Percentiles rank a stretch among this genome's conserved stretches.
phyloP scores from a whole-genome alignment of 2,797 vertebrate species.

The Crocidura indochinensis region DNA sequence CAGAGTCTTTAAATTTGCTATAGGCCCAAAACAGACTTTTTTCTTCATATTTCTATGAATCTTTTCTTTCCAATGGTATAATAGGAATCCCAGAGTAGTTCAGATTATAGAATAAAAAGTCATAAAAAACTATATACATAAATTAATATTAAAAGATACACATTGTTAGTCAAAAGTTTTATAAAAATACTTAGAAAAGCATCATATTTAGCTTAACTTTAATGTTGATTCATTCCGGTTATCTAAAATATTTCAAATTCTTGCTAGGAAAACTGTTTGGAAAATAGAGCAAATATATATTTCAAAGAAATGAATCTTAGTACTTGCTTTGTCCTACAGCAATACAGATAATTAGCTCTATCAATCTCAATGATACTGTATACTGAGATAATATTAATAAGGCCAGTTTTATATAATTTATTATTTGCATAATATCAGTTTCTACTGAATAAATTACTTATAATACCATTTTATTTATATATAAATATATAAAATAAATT shows the following conservation, averaged over 20 bases:
- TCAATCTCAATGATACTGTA: constrained; percentile 69
- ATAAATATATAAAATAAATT: background rate
- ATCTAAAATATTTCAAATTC: constrained; percentile 33
- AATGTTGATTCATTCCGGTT: background rate
- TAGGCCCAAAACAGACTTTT: constrained; percentile 19
- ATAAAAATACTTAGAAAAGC: background rate
- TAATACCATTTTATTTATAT: constrained; percentile 42
- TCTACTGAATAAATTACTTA: constrained; percentile 57
- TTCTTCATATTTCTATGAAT: background rate
- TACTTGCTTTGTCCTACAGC: constrained; percentile 56
- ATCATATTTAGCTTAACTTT: constrained; percentile 4
- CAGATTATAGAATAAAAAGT: background rate
- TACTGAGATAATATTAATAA: constrained; percentile 72
- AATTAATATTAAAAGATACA: background rate
- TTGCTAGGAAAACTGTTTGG: constrained; percentile 20
- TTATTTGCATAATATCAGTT: constrained; percentile 60
- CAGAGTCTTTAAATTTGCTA: constrained; percentile 29
- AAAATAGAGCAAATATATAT: constrained; percentile 65
- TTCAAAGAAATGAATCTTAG: constrained; percentile 66
- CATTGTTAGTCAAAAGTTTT: background rate
- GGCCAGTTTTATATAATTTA: constrained; percentile 61
- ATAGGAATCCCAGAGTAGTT: background rate
- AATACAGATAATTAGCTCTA: constrained; percentile 73
- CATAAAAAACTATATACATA: background rate
- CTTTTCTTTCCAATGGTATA: background rate